Percentiles rank a stretch among this genome's conserved stretches.
phyloP scores from a whole-genome alignment of 2,888 invertebrate genomes.

The Sphecodes monilicornis region DNA sequence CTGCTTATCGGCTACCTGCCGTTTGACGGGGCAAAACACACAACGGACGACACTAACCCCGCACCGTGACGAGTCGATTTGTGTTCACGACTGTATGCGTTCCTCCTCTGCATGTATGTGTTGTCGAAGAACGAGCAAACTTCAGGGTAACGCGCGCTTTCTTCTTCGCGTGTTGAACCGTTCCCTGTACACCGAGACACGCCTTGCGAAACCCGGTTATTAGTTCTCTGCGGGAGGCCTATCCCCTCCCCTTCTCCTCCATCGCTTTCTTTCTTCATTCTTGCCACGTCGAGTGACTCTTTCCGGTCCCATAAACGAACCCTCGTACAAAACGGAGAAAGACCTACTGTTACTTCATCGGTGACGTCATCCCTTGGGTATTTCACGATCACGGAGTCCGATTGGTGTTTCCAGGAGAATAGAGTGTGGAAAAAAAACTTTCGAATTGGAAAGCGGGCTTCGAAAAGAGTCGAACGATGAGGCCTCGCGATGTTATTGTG shows the following conservation, averaged over 20 bases:
- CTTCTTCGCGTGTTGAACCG: constrained; percentile 53
- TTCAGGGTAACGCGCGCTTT: constrained; percentile 45
- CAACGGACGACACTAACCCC: constrained; percentile 50
- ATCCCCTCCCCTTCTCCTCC: constrained; percentile 35
- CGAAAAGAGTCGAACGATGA: constrained; percentile 2
- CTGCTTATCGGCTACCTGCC: constrained; percentile 74
- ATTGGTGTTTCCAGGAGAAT: constrained; percentile 31
- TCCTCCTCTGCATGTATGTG: not conserved
- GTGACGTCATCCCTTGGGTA: constrained; percentile 60
- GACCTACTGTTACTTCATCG: constrained; percentile 63
- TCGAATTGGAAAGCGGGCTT: constrained; percentile 52
- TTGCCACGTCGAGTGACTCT: constrained; percentile 45
- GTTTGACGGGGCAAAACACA: constrained; percentile 60
- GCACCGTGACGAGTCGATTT: constrained; percentile 30
- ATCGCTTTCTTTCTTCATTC: constrained; percentile 26
- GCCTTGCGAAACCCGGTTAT: constrained; percentile 80
- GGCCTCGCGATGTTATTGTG: not conserved
- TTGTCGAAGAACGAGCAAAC: not conserved
- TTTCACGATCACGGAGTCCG: constrained; percentile 49
- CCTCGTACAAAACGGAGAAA: constrained; percentile 49
- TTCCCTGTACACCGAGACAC: constrained; percentile 57
- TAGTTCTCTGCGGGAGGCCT: constrained; percentile 81
- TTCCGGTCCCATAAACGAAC: constrained; percentile 52
- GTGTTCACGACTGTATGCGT: not conserved
- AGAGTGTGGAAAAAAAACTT: constrained; percentile 33